Evolutionary conservation across 2,797 vertebrate genomes (phyloP).

Genomic region (Tinamus major): DNA sequence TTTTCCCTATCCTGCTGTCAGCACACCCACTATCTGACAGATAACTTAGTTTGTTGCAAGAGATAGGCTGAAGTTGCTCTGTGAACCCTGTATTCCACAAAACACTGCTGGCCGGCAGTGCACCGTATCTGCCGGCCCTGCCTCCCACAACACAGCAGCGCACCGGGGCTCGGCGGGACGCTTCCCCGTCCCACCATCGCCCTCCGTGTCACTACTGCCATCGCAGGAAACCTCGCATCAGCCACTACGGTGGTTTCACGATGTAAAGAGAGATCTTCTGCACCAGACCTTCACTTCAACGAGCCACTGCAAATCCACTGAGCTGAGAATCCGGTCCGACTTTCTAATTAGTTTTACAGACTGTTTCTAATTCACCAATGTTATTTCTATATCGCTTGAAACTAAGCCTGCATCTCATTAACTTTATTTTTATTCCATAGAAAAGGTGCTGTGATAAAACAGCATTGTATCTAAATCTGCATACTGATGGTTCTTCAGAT

Average conservation of each 20-base stretch:
- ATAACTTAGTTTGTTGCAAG: background rate
- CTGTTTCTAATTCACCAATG: background rate
- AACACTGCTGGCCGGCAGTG: background rate
- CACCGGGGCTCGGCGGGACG: constrained; percentile 25
- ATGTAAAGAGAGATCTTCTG: constrained; percentile 20
- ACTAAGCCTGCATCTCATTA: constrained; percentile 35
- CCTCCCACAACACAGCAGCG: background rate
- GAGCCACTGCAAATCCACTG: background rate
- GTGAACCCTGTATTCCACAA: background rate
- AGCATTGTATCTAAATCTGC: background rate
- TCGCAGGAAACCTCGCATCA: background rate
- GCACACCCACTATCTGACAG: background rate
- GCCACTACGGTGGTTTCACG: background rate
- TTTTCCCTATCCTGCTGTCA: background rate
- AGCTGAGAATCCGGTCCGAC: background rate
- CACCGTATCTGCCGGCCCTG: background rate
- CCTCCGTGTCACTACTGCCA: background rate
- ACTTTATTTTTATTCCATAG: constrained; percentile 23
- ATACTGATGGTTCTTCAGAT: background rate
- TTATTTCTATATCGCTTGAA: constrained; percentile 45
- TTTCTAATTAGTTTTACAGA: constrained; percentile 36
- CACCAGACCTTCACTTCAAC: constrained; percentile 3
- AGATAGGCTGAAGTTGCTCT: background rate
- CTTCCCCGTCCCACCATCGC: constrained; percentile 47
- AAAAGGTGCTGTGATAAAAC: background rate